Evolutionary conservation across 2,888 invertebrate genomes (phyloP).

Genomic region (Escarpia spicata): DNA sequence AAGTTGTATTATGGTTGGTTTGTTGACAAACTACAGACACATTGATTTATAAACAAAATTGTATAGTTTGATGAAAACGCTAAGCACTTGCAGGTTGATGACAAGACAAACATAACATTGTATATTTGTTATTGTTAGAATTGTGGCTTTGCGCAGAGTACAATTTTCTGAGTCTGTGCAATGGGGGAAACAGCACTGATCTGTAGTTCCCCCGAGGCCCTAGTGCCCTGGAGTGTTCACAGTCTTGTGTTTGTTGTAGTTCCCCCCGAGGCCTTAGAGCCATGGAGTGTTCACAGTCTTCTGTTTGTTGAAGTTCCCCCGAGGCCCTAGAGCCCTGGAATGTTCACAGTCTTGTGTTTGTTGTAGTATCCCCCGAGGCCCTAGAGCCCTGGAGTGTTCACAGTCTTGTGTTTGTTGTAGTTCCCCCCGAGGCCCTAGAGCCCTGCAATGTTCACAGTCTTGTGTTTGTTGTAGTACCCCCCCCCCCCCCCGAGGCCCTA

Average conservation of each 20-base stretch:
- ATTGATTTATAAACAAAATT: no score
- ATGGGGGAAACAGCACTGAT: no score
- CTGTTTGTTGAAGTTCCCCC: slow-evolving; percentile 71
- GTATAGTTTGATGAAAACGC: no score
- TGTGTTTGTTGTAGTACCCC: slow-evolving; percentile 68
- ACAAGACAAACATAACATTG: no score
- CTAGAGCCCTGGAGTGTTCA: slow-evolving; percentile 81
- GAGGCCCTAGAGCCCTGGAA: slow-evolving; percentile 87
- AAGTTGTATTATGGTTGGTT: no score
- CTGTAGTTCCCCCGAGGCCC: slow-evolving; percentile 79
- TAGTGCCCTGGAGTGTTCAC: slow-evolving; percentile 78
- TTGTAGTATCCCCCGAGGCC: slow-evolving; percentile 82
- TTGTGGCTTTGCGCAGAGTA: no score
- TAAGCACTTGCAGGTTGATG: no score
- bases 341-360: slow-evolving; percentile 53
- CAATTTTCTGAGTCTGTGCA: no score
- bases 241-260: not conserved
- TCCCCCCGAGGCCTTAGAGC: not conserved
- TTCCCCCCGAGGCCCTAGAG: slow-evolving; percentile 82
- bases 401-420: slow-evolving; percentile 64
- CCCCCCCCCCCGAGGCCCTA: slow-evolving; percentile 84
- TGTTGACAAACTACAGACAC: no score
- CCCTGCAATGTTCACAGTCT: slow-evolving; percentile 75
- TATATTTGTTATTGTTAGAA: no score
- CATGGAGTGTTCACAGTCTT: not conserved